Evolutionary conservation across 2,888 invertebrate genomes (phyloP).

Genomic region (Chloroclysta siterata): DNA sequence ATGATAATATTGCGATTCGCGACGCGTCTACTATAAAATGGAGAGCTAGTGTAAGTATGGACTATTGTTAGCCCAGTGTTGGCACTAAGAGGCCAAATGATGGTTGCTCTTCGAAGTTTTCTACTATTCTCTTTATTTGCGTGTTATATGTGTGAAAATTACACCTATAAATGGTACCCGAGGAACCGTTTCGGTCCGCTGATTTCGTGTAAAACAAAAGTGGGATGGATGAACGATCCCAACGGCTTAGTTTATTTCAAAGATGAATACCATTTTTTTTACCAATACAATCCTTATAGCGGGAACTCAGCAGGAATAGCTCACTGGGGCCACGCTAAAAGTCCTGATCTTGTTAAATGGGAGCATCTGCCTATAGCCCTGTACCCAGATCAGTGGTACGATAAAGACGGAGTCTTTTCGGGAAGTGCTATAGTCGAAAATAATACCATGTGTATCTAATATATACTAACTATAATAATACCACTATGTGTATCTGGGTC

Average conservation of each 20-base stretch:
- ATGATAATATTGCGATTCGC: background rate
- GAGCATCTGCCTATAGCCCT: constrained; percentile 74
- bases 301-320: constrained; percentile 64
- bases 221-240: constrained; percentile 84
- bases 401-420: constrained; percentile 73
- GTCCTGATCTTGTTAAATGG: constrained; percentile 77
- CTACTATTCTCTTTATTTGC: constrained; percentile 46
- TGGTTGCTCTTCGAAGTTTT: constrained; percentile 34
- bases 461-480: too few relatives aligned
- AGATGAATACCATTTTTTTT: constrained; percentile 77
- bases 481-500: too few relatives aligned
- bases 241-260: constrained; percentile 76
- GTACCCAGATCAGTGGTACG: constrained; percentile 69
- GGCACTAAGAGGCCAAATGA: constrained; percentile 37
- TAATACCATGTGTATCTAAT: too few relatives aligned
- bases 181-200: constrained; percentile 66
- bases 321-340: constrained; percentile 82
- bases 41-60: constrained; percentile 34
- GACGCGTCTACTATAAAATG: constrained; percentile 33
- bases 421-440: constrained; percentile 75
- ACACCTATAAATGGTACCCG: constrained; percentile 57
- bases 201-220: constrained; percentile 20
- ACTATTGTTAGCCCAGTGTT: constrained; percentile 41
- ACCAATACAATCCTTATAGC: constrained; percentile 75
- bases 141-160: constrained; percentile 41